A percentile compares a stretch with the other conserved stretches of the same genome.
These are phyloP conservation scores for Sclerurus mexicanus DNA, from an alignment of 2,113 vertebrate genomes.

Conservation along the genomic window DNA sequence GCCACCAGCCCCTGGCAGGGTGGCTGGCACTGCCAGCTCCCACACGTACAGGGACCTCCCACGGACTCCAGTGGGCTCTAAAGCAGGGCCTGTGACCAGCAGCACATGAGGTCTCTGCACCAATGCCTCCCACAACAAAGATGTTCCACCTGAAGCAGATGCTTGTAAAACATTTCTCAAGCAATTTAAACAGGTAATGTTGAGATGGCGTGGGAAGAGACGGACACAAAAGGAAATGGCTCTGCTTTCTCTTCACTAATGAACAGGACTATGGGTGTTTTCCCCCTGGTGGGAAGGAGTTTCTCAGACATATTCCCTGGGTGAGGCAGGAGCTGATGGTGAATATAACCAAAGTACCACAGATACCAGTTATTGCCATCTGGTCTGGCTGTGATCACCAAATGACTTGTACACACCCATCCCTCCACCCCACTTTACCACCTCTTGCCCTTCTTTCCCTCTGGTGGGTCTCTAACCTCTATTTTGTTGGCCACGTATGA, in stretches of 20 bases:
- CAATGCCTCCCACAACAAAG: conserved; percentile 52
- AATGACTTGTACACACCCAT: not conserved
- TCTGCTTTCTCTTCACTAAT: conserved; percentile 13
- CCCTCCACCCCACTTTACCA: not conserved
- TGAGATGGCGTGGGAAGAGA: conserved; percentile 42
- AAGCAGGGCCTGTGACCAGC: conserved; percentile 35
- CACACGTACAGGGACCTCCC: not conserved
- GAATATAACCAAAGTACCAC: not conserved
- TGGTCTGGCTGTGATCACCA: not conserved
- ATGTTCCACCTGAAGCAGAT: conserved; percentile 33
- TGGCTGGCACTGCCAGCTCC: too few relatives aligned
- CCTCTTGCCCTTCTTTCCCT: not conserved
- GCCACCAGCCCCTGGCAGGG: too few relatives aligned
- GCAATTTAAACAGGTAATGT: conserved; percentile 55
- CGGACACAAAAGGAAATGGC: not conserved
- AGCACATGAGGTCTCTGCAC: not conserved
- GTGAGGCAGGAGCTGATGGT: not conserved
- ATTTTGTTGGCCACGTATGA: not conserved
- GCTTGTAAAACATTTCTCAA: conserved; percentile 61
- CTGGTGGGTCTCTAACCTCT: not conserved
- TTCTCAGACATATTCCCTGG: conserved; percentile 27
- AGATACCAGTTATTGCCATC: not conserved
- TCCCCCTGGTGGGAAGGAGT: conserved; percentile 6
- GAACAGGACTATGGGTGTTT: not conserved
- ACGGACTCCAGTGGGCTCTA: conserved; percentile 15